Evolutionary conservation across 2,888 invertebrate species (phyloP), one percentile per base, ranked within the genome.

Genomic region (Nemotelus nigrinus): DNA sequence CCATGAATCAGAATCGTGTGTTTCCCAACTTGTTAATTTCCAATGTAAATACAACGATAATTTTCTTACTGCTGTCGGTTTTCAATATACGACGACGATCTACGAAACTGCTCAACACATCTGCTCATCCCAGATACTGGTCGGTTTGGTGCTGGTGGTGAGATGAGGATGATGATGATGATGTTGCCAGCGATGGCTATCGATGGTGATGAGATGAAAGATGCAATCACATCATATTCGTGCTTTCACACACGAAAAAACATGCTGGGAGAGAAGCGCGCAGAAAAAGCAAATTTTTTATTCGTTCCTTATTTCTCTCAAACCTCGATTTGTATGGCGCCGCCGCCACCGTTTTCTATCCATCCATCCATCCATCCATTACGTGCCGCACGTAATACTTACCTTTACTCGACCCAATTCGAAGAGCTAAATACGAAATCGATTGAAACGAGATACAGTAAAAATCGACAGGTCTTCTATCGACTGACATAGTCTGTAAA

Each of bases 1-100:
- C 65, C 45, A 65, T 65, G 65, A 65, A 45, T 65, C 65, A 65
- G 65, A 65, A 65, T 65, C 65, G 44, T 68, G 70, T 70, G 55
- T 55, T 70, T 70, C 70, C 70, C 70, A 70, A 70, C 70, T 70
- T 70, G 70, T 53, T 70, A 70, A 70, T 70, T 70, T 70, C 70
- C 55, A 70, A 70, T 70, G 70, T 70, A 70, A 70, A 70, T 70
- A 70, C 39, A 41, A 53, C 43, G 70, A 55, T 70, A 39, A 67
- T 45, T 25, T 57, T 25, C 57, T 25, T 10, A 57, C 25, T 57
- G 10, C 57, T 10, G 10, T 25, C 25, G 25, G 10, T 57, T 25
- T 57, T 57, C 4, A 25, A 10, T 57, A 57, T 3, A 10, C 25
- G 10, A 8, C 25, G n/a, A 10, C 57, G n/a, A 63, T 63, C 63